phyloP scores from a whole-genome alignment of 2,888 invertebrate genomes.

The Drosophila anceps region DNA sequence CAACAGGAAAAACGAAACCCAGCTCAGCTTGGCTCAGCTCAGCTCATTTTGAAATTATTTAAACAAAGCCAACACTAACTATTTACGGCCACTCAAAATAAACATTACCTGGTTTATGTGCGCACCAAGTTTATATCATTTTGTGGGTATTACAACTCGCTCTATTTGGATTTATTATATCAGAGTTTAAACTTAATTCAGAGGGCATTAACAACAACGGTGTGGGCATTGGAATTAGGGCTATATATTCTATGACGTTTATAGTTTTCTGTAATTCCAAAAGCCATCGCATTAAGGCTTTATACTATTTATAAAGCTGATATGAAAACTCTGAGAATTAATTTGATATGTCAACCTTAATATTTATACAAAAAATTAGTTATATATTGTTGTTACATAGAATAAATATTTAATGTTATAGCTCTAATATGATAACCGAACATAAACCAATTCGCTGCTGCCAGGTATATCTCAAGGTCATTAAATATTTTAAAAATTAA shows the following conservation, averaged over 20 bases:
- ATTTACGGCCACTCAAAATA: slow-evolving; percentile 14
- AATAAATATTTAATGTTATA: no score
- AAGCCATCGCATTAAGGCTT: neutral
- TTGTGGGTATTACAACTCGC: slow-evolving; percentile 9
- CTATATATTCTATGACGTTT: neutral
- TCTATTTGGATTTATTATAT: slow-evolving; percentile 1
- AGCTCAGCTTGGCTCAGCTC: slow-evolving; percentile 18
- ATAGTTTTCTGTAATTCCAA: neutral
- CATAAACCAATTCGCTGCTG: no score
- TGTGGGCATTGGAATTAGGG: neutral
- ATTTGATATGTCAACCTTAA: neutral
- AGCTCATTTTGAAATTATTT: slow-evolving; percentile 29
- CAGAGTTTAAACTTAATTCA: neutral
- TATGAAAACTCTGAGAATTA: neutral
- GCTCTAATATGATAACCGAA: no score
- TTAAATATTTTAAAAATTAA: no score
- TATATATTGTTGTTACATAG: no score
- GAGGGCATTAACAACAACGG: neutral
- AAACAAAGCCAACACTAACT: slow-evolving; percentile 23
- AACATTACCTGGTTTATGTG: slow-evolving; percentile 2
- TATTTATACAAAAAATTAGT: neutral
- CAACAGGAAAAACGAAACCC: slow-evolving; percentile 12
- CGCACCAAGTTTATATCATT: neutral
- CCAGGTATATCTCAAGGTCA: no score
- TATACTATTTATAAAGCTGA: neutral